phyloP scores from a whole-genome alignment of 2,113 vertebrate genomes.

The Melanerpes formicivorus region DNA sequence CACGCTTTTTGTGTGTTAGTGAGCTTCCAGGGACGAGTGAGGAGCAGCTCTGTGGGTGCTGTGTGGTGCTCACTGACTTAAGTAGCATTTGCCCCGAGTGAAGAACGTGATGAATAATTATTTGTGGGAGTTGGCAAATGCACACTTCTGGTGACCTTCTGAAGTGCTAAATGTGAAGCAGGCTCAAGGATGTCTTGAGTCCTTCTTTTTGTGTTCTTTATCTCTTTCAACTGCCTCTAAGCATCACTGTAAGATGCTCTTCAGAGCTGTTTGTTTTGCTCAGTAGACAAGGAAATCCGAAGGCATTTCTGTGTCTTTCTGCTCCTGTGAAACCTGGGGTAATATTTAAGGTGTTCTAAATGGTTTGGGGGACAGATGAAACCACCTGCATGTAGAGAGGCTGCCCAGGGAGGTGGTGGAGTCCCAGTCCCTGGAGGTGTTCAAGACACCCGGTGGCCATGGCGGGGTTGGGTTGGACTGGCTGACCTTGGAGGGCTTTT shows the following conservation, averaged over 20 bases:
- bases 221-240: not conserved
- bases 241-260: not conserved
- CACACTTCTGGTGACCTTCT: not conserved
- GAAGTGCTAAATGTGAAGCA: not conserved
- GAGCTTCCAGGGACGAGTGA: not conserved
- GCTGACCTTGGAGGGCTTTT: too few species aligned
- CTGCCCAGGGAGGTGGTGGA: not conserved
- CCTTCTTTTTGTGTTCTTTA: rapidly evolving
- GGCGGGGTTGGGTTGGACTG: too few species aligned
- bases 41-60: not conserved
- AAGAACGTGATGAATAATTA: not conserved
- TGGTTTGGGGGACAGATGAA: not conserved
- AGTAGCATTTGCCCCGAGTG: not conserved
- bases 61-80: not conserved
- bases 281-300: not conserved
- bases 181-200: not conserved
- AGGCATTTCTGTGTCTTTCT: not conserved
- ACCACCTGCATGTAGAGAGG: not conserved
- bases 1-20: rapidly evolving
- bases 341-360: not conserved
- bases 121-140: not conserved
- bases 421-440: too few species aligned
- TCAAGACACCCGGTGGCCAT: too few species aligned
- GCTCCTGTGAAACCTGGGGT: not conserved
- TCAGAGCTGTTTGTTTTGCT: not conserved